Evolutionary conservation across 2,797 vertebrate genomes (phyloP), one percentile per base, ranked within the genome.

Genomic region (Oreochromis grahami): DNA sequence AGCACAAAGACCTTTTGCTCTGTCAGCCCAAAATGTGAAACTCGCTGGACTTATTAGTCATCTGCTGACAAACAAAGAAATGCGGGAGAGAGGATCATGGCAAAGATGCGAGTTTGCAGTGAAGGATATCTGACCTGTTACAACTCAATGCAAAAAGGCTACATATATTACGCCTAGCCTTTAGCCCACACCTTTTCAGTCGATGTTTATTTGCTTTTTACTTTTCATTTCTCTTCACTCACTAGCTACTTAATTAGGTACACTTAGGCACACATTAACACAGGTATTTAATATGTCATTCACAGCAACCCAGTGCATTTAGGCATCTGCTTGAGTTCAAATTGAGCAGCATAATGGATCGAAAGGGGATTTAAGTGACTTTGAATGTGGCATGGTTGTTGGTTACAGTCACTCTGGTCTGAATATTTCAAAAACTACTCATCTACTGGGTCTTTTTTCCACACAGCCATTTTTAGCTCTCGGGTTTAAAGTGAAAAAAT

Each of bases 161-260:
- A 32, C 7, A 29, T 32, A 58, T 58, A 58, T 58, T 58, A 17
- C 1, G 5, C 26, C 15, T 15, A 56, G 53, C 7, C 7, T 56
- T 56, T 15, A 15, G 53, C 24, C 53, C 13, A 56, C 26, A 58
- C 8, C 3, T 60, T 34, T 60, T 34, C 56, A 60, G 15, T 58
- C 56, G 19, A 60, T 34, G 34, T 60, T 34, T 53, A 53, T 53
- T 53, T 58, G 29, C 26, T 32, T 32, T 34, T 34, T 60, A 21
- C 29, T 15, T 60, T 32, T 34, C 0, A 60, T 60, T 34, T 60
- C 14, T 60, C 26, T 34, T 0, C 4, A 9, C 26, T 58, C 5
- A 58, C 55, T 29, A 14, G 55, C 26, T 29, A 17, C 55, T 58
- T 58, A 14, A 32, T 32, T 58, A 58, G 55, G 55, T 32, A 58